phyloP scores from a whole-genome alignment of 2,113 vertebrate species.

The Ptyas mucosa region DNA sequence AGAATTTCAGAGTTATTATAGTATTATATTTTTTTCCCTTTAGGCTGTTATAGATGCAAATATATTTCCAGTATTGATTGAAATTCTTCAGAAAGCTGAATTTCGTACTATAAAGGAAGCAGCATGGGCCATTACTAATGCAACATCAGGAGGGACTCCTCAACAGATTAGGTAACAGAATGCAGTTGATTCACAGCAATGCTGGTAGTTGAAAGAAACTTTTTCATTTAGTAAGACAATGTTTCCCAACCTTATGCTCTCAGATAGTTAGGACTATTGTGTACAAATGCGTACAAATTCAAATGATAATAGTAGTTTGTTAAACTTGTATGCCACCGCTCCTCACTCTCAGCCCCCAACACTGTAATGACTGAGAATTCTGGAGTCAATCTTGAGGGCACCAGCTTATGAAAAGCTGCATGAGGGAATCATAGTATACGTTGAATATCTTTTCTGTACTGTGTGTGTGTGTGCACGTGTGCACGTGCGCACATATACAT shows the following conservation, averaged over 20 bases:
- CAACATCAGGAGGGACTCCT: conserved; percentile 84
- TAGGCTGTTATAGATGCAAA: conserved; percentile 89
- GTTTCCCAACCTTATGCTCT: background rate
- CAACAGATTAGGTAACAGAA: conserved; percentile 79
- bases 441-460: background rate
- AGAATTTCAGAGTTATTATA: background rate
- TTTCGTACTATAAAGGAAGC: conserved; percentile 91
- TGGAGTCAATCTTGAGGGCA: background rate
- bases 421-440: background rate
- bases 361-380: background rate
- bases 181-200: background rate
- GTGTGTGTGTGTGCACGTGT: background rate
- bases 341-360: background rate
- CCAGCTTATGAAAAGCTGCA: background rate
- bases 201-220: background rate
- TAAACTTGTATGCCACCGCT: background rate
- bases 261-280: background rate
- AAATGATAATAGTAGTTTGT: background rate
- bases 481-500: too few relatives aligned
- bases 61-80: conserved; percentile 89
- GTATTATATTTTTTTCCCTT: conserved; percentile 11
- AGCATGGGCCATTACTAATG: conserved; percentile 88
- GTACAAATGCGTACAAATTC: background rate
- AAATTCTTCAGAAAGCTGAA: conserved; percentile 91
- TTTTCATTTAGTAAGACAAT: background rate